Conservation (phyloP, 2,113 vertebrate genomes). For the Chamaetylas fuelleborni region DNA sequence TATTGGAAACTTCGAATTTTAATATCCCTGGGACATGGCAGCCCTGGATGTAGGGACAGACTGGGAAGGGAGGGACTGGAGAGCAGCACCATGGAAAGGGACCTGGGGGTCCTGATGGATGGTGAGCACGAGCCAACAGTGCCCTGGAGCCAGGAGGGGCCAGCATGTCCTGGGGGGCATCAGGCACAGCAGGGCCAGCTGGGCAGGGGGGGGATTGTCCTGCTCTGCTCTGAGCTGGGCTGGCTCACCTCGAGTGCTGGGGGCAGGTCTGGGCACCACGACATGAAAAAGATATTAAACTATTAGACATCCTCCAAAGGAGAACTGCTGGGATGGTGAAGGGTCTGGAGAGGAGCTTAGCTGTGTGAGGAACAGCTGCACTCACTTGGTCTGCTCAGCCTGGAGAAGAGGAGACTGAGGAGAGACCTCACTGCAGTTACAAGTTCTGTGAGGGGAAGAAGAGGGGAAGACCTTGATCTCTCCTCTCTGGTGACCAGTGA, state of each 20-base stretch:
- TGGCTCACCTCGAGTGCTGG: rapidly evolving
- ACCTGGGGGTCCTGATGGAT: neutral
- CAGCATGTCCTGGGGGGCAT: rapidly evolving
- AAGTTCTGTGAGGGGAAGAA: neutral
- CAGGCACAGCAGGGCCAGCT: rapidly evolving
- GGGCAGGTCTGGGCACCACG: rapidly evolving
- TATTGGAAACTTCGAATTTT: neutral
- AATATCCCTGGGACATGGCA: neutral
- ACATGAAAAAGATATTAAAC: neutral
- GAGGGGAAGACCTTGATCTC: neutral
- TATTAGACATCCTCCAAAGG: neutral
- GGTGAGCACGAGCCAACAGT: neutral
- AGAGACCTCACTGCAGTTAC: neutral
- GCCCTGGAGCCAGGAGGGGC: neutral
- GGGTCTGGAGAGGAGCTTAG: neutral
- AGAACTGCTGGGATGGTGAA: neutral
- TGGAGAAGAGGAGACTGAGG: neutral
- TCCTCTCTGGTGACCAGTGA: neutral
- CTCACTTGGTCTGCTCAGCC: neutral
- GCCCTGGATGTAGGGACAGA: neutral
- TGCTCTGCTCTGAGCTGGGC: rapidly evolving
- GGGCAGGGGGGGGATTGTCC: neutral
- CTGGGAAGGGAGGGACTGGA: neutral
- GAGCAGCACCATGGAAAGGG: neutral
- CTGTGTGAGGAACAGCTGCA: rapidly evolving